Conservation (phyloP, 35 echinoderm and acorn worm species). For the Strongylocentrotus purpuratus region DNA sequence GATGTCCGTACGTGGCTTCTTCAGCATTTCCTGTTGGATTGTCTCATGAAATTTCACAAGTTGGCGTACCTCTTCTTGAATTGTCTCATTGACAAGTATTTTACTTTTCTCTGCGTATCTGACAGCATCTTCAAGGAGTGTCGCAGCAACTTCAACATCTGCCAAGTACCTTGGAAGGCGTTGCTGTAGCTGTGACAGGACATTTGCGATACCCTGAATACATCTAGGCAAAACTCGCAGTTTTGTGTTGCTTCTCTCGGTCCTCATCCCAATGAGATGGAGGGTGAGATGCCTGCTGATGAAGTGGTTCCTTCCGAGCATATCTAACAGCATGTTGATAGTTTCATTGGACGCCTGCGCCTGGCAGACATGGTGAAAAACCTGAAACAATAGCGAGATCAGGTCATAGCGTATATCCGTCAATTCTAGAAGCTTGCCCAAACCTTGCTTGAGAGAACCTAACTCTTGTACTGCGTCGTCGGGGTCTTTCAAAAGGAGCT, state of each 20-base stretch:
- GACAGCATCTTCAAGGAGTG: slow-evolving; percentile 58
- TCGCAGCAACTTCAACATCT: slow-evolving; percentile 60
- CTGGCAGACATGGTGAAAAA: slow-evolving; percentile 57
- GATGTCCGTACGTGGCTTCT: not conserved
- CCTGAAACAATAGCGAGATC: slow-evolving; percentile 50
- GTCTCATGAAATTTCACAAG: slow-evolving; percentile 37
- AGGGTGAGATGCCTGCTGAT: slow-evolving; percentile 53
- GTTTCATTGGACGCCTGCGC: slow-evolving; percentile 56
- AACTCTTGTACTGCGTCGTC: slow-evolving; percentile 56
- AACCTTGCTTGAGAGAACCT: slow-evolving; percentile 50
- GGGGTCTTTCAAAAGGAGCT: slow-evolving; percentile 43
- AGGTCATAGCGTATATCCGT: slow-evolving; percentile 66
- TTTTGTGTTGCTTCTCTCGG: not conserved
- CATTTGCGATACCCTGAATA: not conserved
- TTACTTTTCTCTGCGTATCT: slow-evolving; percentile 4
- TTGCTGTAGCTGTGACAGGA: slow-evolving; percentile 38
- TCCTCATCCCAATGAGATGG: slow-evolving; percentile 44
- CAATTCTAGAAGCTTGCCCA: slow-evolving; percentile 64
- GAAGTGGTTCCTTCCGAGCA: slow-evolving; percentile 56
- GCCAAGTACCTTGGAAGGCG: slow-evolving; percentile 43
- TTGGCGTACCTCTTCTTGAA: slow-evolving; percentile 4
- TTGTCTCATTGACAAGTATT: slow-evolving; percentile 52
- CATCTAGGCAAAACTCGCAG: slow-evolving; percentile 36
- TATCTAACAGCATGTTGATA: slow-evolving; percentile 56
- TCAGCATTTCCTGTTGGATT: slow-evolving; percentile 26